Percentiles rank a stretch among this genome's conserved stretches.
These are phyloP conservation scores for Gryllus longicercus DNA, from an alignment of 2,888 invertebrate genomes.

Conservation along the genomic window DNA sequence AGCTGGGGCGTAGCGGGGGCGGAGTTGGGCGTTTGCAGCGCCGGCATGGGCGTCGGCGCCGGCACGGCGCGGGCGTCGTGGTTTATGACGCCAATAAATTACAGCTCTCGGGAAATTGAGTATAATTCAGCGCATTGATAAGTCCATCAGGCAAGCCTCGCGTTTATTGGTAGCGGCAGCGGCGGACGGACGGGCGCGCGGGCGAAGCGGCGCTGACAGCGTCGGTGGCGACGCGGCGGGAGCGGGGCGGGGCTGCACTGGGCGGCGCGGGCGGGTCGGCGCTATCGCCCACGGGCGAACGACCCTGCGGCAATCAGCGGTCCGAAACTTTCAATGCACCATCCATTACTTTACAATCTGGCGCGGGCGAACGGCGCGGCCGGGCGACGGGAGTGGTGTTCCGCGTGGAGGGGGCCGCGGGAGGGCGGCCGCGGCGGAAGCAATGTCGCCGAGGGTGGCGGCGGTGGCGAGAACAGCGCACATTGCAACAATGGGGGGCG, in stretches of 20 bases:
- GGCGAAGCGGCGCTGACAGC: too few relatives aligned
- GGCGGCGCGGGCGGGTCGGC: not conserved
- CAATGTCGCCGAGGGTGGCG: not conserved
- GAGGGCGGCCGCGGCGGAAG: not conserved
- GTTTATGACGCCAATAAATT: constrained; percentile 17
- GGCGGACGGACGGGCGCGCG: constrained; percentile 11
- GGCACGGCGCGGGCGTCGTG: not conserved
- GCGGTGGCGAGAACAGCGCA: not conserved
- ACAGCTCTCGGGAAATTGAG: constrained; percentile 6
- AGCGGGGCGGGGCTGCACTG: too few relatives aligned
- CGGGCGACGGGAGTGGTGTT: too few relatives aligned
- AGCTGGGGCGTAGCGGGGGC: not conserved
- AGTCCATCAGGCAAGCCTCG: not conserved
- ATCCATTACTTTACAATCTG: constrained; percentile 17
- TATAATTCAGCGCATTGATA: constrained; percentile 17
- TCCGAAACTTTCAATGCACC: constrained; percentile 6
- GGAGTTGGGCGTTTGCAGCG: not conserved
- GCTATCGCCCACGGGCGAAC: constrained; percentile 6
- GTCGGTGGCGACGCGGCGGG: too few relatives aligned
- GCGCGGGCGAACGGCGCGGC: not conserved
- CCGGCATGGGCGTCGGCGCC: not conserved
- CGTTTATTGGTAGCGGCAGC: constrained; percentile 5
- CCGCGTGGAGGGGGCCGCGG: not conserved
- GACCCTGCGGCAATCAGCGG: not conserved
- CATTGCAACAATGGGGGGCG: too few relatives aligned